Base-by-base conservation (phyloP, 1,140 invertebrate genomes). In the Trichomalopsis sarcophagae region DNA sequence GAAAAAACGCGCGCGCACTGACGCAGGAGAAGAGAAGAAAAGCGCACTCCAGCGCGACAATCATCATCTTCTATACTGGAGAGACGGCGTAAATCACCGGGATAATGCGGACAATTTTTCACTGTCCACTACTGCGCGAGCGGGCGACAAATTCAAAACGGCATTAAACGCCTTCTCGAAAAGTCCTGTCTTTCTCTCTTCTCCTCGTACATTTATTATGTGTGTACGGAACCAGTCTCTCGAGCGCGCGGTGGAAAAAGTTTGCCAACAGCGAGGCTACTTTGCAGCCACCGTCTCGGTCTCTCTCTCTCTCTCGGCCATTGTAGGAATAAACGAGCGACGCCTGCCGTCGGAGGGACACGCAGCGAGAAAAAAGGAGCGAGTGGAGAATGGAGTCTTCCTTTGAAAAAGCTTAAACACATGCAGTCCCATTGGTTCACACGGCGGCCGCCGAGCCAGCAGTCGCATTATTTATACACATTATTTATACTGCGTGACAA, bases 381-480 rank as follows among this genome's bases (percentile, higher is more conserved):
- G 40, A 69, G 55, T 13, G 55, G 36, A 55, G 76, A 77, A 74
- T 33, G 47, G 21, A 71, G 71, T 50, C 11, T 23, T 33, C 79
- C 47, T 73, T 77, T 62, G 17, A 62, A n/a, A 62, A n/a, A 62
- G 55, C 55, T 62, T 62, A 62, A 62, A n/a, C 55, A 62, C 55
- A 62, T 62, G 55, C 55, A 62, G 83, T 10, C 44, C 83, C 82
- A 73, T 84, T 62, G 55, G 55, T 84, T 84, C 84, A 30, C 84
- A 80, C 84, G 62, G 21, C 13, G 27, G 27, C 27, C 27, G 27
- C 27, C 27, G 17, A 30, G 11, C 44, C 40, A 1, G 75, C 74
- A 78, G 76, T 84, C 80, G 80, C 73, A 81, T 85, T 85, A 85
- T 85, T 85, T 85, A 80, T 82, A 77, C 74, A 47, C 84, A 85